These are phyloP conservation scores for Apostichopus parvimensis DNA, from an alignment of 35 echinoderm and acorn worm genomes.

Conservation along the genomic window DNA sequence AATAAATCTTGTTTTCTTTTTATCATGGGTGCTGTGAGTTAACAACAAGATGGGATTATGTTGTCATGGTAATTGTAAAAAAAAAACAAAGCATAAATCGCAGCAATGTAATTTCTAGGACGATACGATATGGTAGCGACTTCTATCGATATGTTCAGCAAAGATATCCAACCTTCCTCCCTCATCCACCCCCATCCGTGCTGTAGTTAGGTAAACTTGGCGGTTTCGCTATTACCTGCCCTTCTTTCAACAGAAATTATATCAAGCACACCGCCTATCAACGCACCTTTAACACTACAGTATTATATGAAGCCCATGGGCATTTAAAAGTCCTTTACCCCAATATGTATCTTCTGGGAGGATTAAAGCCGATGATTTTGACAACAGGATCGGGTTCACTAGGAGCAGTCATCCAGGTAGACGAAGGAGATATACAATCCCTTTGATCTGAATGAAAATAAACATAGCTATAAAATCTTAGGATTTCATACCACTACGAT, in stretches of 20 bases:
- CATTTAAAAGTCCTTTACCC: background rate
- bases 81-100: no score
- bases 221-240: no score
- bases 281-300: background rate
- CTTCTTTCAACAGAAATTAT: background rate
- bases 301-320: background rate
- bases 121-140: no score
- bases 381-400: background rate
- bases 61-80: no score
- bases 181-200: no score
- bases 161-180: no score
- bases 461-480: background rate
- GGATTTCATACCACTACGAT: background rate
- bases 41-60: no score
- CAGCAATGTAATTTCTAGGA: no score
- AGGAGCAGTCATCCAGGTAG: background rate
- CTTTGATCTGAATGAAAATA: background rate
- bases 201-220: no score
- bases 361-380: background rate
- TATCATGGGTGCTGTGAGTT: no score
- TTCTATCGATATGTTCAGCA: no score
- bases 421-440: background rate
- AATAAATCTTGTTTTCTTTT: no score
- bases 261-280: background rate
- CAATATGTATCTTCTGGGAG: background rate